Evolutionary conservation across 2,113 vertebrate genomes (phyloP).

Genomic region (Chlamydotis undulata): DNA sequence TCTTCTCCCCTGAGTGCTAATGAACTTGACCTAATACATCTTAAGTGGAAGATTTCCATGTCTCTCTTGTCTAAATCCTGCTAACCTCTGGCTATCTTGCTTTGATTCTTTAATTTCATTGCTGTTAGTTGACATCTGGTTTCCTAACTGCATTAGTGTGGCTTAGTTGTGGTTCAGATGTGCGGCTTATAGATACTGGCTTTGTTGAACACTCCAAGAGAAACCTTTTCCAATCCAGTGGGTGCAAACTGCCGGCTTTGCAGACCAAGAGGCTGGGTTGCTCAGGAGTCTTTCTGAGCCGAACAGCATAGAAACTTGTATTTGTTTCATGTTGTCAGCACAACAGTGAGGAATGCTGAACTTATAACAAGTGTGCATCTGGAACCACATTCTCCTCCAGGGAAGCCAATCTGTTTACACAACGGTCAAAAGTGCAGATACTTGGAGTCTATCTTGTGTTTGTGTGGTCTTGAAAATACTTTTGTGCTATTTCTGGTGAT

Average conservation of each 20-base stretch:
- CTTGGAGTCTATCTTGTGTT: not conserved
- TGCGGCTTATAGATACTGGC: not conserved
- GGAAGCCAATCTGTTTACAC: not conserved
- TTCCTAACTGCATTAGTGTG: not conserved
- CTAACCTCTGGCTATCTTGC: not conserved
- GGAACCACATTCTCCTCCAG: not conserved
- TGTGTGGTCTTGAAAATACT: not conserved
- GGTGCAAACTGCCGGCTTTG: not conserved
- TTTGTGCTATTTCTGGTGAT: not conserved
- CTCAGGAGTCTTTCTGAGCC: conserved; percentile 10
- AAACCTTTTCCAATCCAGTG: not conserved
- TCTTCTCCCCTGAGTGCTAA: not conserved
- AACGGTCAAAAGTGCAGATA: not conserved
- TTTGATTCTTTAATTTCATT: not conserved
- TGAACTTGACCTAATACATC: not conserved
- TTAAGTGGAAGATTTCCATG: not conserved
- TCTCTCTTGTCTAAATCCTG: not conserved
- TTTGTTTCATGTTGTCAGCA: conserved; percentile 45
- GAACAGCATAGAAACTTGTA: not conserved
- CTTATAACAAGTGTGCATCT: not conserved
- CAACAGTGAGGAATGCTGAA: conserved; percentile 35
- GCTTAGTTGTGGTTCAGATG: not conserved
- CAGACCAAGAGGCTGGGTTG: not conserved
- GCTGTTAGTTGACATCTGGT: not conserved
- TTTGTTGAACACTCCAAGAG: not conserved